A percentile compares a stretch with the other conserved stretches of the same genome.
phyloP scores from a whole-genome alignment of 1,140 invertebrate genomes.

The Macrocentrus cingulum region DNA sequence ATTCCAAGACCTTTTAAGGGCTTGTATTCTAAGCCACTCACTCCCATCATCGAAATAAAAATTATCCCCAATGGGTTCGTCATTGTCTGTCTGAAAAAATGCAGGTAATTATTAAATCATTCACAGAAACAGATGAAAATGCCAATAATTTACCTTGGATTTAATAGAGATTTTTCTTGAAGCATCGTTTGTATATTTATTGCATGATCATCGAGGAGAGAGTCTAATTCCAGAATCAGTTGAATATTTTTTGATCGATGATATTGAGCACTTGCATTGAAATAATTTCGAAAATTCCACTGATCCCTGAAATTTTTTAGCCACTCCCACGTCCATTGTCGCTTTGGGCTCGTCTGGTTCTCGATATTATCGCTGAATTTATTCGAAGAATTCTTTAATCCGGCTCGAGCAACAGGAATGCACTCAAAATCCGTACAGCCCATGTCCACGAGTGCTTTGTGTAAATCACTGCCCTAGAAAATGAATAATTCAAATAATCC shows the following conservation, averaged over 20 bases:
- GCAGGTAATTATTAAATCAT: slow-evolving; percentile 9
- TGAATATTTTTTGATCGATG: slow-evolving; percentile 34
- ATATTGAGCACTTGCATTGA: slow-evolving; percentile 30
- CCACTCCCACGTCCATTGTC: too few species aligned
- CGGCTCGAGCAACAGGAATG: slow-evolving; percentile 26
- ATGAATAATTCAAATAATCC: slow-evolving; percentile 13
- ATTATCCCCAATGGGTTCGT: slow-evolving; percentile 34
- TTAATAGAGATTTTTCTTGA: slow-evolving; percentile 23
- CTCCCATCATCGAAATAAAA: slow-evolving; percentile 26
- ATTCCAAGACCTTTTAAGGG: slow-evolving; percentile 25
- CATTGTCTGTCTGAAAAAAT: slow-evolving; percentile 31
- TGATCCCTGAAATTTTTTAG: slow-evolving; percentile 11
- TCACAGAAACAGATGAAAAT: slow-evolving; percentile 19
- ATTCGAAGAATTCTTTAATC: slow-evolving; percentile 2
- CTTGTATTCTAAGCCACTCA: slow-evolving; percentile 24
- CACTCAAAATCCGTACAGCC: slow-evolving; percentile 51
- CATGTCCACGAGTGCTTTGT: slow-evolving; percentile 40
- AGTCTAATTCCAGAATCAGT: slow-evolving; percentile 41
- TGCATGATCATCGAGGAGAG: slow-evolving; percentile 50
- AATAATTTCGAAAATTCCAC: slow-evolving; percentile 3
- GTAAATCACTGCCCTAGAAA: slow-evolving; percentile 46
- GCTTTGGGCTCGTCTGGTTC: too few species aligned
- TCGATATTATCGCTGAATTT: slow-evolving; percentile 21
- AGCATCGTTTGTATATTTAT: slow-evolving; percentile 36
- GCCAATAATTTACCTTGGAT: slow-evolving; percentile 1